Evolutionary conservation across 2,888 invertebrate genomes (phyloP).

Genomic region (Alloplasta piceator): DNA sequence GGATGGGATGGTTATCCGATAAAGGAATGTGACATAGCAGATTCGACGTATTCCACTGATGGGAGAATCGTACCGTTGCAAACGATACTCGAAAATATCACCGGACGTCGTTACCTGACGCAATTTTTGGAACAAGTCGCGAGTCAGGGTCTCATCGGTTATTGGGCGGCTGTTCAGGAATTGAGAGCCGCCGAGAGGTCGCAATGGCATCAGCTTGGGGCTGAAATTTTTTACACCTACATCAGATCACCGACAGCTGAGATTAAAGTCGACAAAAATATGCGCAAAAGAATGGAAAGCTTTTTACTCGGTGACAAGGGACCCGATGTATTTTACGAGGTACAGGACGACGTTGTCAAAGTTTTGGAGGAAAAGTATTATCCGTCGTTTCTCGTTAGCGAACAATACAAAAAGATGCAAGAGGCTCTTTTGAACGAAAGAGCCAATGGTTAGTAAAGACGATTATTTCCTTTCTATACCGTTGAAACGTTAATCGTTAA

Average conservation of each 20-base stretch:
- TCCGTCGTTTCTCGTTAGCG: constrained; percentile 94
- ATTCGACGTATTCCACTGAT: constrained; percentile 74
- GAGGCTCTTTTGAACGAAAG: constrained; percentile 88
- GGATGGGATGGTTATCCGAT: constrained; percentile 89
- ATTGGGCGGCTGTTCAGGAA: constrained; percentile 94
- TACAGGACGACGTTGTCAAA: constrained; percentile 91
- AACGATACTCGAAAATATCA: constrained; percentile 90
- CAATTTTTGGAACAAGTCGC: constrained; percentile 93
- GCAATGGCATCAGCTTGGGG: constrained; percentile 93
- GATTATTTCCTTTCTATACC: too few relatives aligned
- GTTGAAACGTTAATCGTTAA: too few relatives aligned
- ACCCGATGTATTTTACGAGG: constrained; percentile 94
- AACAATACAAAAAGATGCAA: constrained; percentile 91
- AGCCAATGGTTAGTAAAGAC: constrained; percentile 76
- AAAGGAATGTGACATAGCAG: constrained; percentile 77
- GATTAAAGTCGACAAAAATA: constrained; percentile 92
- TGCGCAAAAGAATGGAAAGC: constrained; percentile 93
- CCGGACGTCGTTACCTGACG: constrained; percentile 91
- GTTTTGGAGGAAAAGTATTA: constrained; percentile 94
- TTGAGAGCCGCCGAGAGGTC: constrained; percentile 90
- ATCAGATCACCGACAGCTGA: constrained; percentile 92
- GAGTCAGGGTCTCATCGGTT: constrained; percentile 93
- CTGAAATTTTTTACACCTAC: constrained; percentile 96
- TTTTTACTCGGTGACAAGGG: constrained; percentile 94
- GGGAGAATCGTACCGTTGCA: constrained; percentile 86